Evolutionary conservation across 2,797 vertebrate genomes (phyloP), one percentile per base, ranked within the genome.

Genomic region (Smutsia temminckii): DNA sequence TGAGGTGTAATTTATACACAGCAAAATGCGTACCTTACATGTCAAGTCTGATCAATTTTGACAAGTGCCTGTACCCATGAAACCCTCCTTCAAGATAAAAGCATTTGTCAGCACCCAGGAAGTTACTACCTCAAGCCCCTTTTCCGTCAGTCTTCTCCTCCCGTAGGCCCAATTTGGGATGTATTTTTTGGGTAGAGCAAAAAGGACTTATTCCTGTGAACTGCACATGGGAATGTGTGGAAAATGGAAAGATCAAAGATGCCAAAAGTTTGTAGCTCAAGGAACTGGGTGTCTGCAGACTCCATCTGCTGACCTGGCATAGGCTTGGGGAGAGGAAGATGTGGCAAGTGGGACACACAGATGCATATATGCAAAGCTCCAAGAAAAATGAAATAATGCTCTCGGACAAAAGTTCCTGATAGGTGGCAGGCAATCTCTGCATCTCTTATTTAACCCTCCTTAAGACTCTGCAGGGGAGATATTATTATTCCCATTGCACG

Each of bases 361-460:
- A 57, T 8, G 11, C 13, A 64, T 29, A 18, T 1, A 46, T 12
- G 10, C 49, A 46, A 64, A 42, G 11, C 8, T 7, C 9, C 37
- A 49, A 32, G 34, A 8, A 29, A 29, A 29, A 46, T 8, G 42
- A 17, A 49, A 49, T 0, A 17, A 32, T 0, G 10, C 21, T 8
- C n/a, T 46, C 11, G 6, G 4, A 10, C 3, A 5, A 14, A 2
- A 1, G 20, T 6, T 42, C 9, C 53, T 9, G 18, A 69, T 9
- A 34, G 61, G 27, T 8, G 13, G 53, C 49, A 16, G 42, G 46
- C 20, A 1, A 9, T 10, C 53, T 46, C 53, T 11, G 8, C 13
- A 11, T 32, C 71, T 66, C 55, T 85, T 17, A 69, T 6, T 85
- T 64, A 53, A n/a, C 49, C 9, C 4, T 68, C 53, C 27, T 55